Evolutionary conservation across 2,797 vertebrate genomes (phyloP).

Genomic region (Poeciliopsis gracilis): DNA sequence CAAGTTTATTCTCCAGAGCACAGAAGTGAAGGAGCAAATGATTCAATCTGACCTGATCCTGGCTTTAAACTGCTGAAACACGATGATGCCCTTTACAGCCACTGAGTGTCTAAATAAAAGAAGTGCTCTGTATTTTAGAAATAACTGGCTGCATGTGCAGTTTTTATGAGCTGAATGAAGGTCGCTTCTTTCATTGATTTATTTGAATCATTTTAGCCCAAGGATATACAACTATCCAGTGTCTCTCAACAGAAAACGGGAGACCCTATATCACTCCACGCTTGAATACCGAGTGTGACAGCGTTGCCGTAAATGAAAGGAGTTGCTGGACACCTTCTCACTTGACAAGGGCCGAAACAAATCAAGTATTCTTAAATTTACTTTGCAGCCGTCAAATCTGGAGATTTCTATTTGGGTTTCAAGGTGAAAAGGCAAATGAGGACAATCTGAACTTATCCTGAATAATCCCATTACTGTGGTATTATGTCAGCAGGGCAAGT

Average conservation of each 20-base stretch:
- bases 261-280: neutral
- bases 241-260: neutral
- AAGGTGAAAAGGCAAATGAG: neutral
- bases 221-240: neutral
- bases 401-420: neutral
- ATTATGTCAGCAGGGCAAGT: neutral
- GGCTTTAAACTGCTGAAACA: neutral
- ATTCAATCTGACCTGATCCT: neutral
- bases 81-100: neutral
- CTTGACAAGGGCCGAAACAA: neutral
- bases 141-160: conserved; percentile 1
- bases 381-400: neutral
- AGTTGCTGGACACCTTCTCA: neutral
- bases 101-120: neutral
- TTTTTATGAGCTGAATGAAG: conserved; percentile 9
- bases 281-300: neutral
- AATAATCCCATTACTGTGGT: neutral
- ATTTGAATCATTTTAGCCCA: conserved; percentile 5
- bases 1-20: neutral
- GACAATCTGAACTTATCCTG: neutral
- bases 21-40: neutral
- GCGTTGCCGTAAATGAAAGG: neutral
- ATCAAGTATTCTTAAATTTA: neutral
- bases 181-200: conserved; percentile 7
- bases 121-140: neutral